Evolutionary conservation across 1,140 invertebrate species (phyloP).

Genomic region (Chlorops oryzae): DNA sequence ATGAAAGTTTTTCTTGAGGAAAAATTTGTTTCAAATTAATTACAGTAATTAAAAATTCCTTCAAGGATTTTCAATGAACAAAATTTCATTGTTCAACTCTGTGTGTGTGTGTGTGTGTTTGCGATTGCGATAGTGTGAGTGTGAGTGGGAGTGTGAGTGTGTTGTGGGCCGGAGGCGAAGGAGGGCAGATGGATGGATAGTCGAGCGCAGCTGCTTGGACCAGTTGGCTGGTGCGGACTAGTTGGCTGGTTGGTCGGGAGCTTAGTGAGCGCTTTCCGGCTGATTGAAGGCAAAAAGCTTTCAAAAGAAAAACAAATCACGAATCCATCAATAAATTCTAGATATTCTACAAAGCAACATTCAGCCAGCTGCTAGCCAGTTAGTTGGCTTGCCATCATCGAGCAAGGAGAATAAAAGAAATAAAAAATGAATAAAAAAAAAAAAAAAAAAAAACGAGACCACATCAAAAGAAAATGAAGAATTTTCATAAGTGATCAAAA

Average conservation of each 20-base stretch:
- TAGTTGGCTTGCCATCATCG: not conserved
- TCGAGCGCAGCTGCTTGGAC: too few species aligned
- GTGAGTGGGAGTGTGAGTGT: constrained; percentile 5
- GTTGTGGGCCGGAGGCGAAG: not conserved
- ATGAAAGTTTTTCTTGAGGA: not conserved
- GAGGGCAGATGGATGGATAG: not conserved
- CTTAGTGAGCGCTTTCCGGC: too few species aligned
- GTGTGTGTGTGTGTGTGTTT: not conserved
- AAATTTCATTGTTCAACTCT: constrained; percentile 11
- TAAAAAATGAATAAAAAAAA: not conserved
- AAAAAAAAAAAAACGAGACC: not conserved
- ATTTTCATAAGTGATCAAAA: too few species aligned
- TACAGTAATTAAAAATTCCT: constrained; percentile 20
- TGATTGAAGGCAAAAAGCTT: too few species aligned
- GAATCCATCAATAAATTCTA: too few species aligned
- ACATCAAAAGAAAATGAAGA: not conserved
- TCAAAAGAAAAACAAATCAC: too few species aligned
- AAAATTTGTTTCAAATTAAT: constrained; percentile 15
- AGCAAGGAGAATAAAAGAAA: not conserved
- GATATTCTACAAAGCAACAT: too few species aligned
- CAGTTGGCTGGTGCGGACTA: too few species aligned
- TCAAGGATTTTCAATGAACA: constrained; percentile 16
- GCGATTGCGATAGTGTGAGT: not conserved
- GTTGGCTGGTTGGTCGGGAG: too few species aligned
- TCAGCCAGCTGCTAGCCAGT: too few species aligned